Evolutionary conservation across 2,113 vertebrate genomes (phyloP), one percentile per base, ranked within the genome.

Genomic region (Anser cygnoides): DNA sequence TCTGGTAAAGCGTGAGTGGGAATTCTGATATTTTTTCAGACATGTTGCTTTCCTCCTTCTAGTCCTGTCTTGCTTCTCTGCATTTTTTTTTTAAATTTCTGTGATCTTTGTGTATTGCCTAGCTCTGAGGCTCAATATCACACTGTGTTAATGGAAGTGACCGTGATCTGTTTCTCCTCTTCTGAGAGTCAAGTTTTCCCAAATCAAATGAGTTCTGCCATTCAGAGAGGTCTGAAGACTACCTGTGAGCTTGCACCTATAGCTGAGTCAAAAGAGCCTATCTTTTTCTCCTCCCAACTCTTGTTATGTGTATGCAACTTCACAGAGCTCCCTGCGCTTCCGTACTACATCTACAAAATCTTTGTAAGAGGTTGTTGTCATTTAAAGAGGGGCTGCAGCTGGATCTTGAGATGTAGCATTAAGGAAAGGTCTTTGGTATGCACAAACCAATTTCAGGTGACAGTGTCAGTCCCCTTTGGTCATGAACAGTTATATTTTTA

Each of bases 261-360:
- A 43, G 35, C n/a, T 71, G 20, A 49, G n/a, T 49, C 28, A 57
- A 31, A 46, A 52, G 20, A 58, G 11, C 4, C 10, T 19, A 7
- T 22, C 28, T 66, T 11, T 49, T 8, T 13, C 13, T 25, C 13
- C 3, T 4, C 5, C 1, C 20, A 3, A 4, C 16, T 15, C 37
- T 41, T 37, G 11, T 43, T 43, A 28, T 6, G 15, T 33, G 31
- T 33, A 23, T 6, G 26, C 0, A 3, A 44, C 46, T n/a, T 52
- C 37, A 26, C 44, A 28, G 37, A 44, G 20, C 16, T 81, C 43
- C 31, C 25, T 59, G 68, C 31, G 8, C 25, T 57, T 39, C 9
- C n/a, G 16, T 20, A 6, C 31, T 29, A 16, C 25, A 3, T 31
- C 15, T 31, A 35, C 50, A 73, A 46, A n/a, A 28, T 22, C 28